These are phyloP conservation scores for Lophotis ruficrista DNA, from an alignment of 2,113 vertebrate genomes.

Conservation along the genomic window DNA sequence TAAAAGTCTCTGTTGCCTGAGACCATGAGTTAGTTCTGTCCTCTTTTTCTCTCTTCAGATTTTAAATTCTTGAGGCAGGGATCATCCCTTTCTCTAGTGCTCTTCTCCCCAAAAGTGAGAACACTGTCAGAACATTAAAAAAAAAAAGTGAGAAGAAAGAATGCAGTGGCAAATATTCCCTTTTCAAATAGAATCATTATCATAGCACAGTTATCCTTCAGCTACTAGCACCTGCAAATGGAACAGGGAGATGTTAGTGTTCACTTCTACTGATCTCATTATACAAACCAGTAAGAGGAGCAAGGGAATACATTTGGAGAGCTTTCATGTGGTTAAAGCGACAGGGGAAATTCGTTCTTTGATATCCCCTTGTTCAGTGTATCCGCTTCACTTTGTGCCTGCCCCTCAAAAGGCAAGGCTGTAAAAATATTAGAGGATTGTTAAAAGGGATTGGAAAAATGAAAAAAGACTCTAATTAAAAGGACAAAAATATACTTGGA, in stretches of 20 bases:
- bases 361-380: constrained; percentile 71
- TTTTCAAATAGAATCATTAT: constrained; percentile 66
- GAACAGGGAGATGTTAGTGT: constrained; percentile 61
- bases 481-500: constrained; percentile 45
- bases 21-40: background rate
- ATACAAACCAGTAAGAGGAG: constrained; percentile 71
- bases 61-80: constrained; percentile 6
- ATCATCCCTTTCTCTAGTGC: background rate
- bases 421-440: constrained; percentile 17
- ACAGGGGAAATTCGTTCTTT: constrained; percentile 64
- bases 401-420: constrained; percentile 37
- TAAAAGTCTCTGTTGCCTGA: background rate
- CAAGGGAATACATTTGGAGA: constrained; percentile 67
- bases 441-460: constrained; percentile 28
- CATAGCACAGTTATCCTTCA: constrained; percentile 48
- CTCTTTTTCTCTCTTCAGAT: background rate
- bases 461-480: constrained; percentile 43
- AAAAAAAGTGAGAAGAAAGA: constrained; percentile 13
- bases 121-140: background rate
- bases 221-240: constrained; percentile 59
- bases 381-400: constrained; percentile 51
- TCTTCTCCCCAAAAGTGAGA: background rate
- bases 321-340: constrained; percentile 72
- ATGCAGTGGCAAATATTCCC: constrained; percentile 49
- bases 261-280: constrained; percentile 74